A percentile compares a stretch with the other conserved stretches of the same genome.
These are phyloP conservation scores for Noctua fimbriata DNA, from an alignment of 2,888 invertebrate genomes.

Conservation along the genomic window DNA sequence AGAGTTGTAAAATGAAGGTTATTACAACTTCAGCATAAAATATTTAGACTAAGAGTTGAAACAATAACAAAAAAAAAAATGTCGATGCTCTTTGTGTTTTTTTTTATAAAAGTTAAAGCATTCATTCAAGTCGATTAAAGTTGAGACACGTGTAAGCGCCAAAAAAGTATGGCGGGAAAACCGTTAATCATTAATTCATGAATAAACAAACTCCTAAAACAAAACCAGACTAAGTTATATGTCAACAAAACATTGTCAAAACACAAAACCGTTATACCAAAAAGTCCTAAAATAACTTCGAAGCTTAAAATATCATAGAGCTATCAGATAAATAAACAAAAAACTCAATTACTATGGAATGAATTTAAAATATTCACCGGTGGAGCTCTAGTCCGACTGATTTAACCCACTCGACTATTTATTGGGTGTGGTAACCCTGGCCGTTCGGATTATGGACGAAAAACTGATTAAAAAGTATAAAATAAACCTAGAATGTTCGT, in stretches of 20 bases:
- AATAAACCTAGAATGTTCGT: slow-evolving; percentile 28
- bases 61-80: too few species aligned
- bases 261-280: slow-evolving; percentile 15
- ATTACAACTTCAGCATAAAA: not conserved
- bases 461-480: slow-evolving; percentile 51
- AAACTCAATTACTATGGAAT: slow-evolving; percentile 67
- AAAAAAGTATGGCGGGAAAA: not conserved
- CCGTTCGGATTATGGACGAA: slow-evolving; percentile 58
- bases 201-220: not conserved
- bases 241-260: slow-evolving; percentile 7
- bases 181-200: not conserved
- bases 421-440: slow-evolving; percentile 58
- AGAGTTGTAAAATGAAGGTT: not conserved
- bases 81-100: too few species aligned
- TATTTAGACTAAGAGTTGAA: too few species aligned
- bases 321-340: slow-evolving; percentile 64
- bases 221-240: not conserved
- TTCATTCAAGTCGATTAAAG: not conserved
- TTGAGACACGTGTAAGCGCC: not conserved
- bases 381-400: slow-evolving; percentile 43
- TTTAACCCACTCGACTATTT: slow-evolving; percentile 65
- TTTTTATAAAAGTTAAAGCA: too few species aligned
- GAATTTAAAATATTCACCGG: slow-evolving; percentile 71
- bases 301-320: slow-evolving; percentile 47
- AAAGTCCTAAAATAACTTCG: slow-evolving; percentile 44